Conservation (phyloP, 1,140 invertebrate genomes). For the honey bee (Apis mellifera) region DNA sequence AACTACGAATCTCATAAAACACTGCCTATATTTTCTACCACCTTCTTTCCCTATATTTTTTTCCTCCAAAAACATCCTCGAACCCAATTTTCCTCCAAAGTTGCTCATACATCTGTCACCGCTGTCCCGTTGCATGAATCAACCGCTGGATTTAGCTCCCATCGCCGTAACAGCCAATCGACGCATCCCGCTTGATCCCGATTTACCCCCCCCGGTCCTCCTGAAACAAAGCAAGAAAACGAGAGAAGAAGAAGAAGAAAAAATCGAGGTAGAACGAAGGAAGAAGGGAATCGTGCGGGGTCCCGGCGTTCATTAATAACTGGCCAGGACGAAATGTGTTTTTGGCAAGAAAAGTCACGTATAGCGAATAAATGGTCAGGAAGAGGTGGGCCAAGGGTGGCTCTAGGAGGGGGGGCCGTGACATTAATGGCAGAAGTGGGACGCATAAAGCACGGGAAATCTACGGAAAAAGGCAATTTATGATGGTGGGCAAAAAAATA, state of each 20-base stretch:
- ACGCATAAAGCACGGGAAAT: conserved; percentile 74
- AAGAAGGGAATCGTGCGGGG: conserved; percentile 28
- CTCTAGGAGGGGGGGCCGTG: conserved; percentile 42
- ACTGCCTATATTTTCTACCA: neutral
- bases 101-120: neutral
- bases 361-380: conserved; percentile 69
- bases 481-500: conserved; percentile 71
- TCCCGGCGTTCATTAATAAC: conserved; percentile 71
- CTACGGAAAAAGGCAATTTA: conserved; percentile 76
- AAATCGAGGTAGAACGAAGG: neutral
- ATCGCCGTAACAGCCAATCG: conserved; percentile 1
- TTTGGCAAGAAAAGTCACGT: conserved; percentile 75
- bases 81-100: neutral
- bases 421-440: conserved; percentile 77
- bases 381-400: conserved; percentile 13
- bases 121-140: neutral
- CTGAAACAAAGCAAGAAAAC: conserved; percentile 45
- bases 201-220: conserved; percentile 11
- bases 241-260: neutral
- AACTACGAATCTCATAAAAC: neutral
- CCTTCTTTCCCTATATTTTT: neutral
- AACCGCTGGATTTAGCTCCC: neutral
- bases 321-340: conserved; percentile 64
- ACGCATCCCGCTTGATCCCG: neutral
- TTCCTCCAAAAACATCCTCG: neutral